Evolutionary conservation across 2,113 vertebrate species (phyloP).

Genomic region (Sylvietta virens): DNA sequence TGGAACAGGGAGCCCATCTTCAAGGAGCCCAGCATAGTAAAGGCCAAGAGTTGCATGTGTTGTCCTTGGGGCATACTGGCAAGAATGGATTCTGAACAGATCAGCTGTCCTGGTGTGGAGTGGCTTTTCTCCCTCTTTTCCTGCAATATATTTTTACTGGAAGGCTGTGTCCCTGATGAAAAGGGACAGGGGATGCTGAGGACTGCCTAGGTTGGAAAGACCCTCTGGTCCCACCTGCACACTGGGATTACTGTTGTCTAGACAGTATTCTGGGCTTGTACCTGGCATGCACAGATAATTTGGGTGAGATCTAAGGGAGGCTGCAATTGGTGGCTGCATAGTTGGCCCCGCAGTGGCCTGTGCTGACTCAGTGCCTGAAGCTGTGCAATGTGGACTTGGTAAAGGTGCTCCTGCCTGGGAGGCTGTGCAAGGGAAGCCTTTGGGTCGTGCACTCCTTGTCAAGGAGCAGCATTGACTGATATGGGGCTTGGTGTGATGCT

Average conservation of each 20-base stretch:
- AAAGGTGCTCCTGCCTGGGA: neutral
- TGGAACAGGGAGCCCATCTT: neutral
- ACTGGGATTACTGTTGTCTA: neutral
- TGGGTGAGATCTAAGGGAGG: neutral
- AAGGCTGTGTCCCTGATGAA: neutral
- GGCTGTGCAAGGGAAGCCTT: neutral
- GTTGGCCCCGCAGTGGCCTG: neutral
- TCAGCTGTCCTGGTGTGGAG: neutral
- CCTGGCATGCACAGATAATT: neutral
- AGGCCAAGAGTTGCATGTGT: neutral
- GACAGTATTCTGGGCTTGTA: neutral
- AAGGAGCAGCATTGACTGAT: fast-evolving
- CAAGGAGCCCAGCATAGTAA: neutral
- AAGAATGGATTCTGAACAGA: neutral
- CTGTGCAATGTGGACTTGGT: neutral
- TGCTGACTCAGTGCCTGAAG: neutral
- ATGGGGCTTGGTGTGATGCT: neutral
- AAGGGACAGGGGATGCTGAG: neutral
- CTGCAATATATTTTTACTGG: neutral
- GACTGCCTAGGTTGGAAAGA: neutral
- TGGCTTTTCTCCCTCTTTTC: neutral
- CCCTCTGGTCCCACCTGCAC: neutral
- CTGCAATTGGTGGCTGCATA: neutral
- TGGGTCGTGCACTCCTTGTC: neutral
- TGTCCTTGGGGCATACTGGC: neutral